Conservation (phyloP, 2,888 invertebrate species). For the Diarsia rubi region DNA sequence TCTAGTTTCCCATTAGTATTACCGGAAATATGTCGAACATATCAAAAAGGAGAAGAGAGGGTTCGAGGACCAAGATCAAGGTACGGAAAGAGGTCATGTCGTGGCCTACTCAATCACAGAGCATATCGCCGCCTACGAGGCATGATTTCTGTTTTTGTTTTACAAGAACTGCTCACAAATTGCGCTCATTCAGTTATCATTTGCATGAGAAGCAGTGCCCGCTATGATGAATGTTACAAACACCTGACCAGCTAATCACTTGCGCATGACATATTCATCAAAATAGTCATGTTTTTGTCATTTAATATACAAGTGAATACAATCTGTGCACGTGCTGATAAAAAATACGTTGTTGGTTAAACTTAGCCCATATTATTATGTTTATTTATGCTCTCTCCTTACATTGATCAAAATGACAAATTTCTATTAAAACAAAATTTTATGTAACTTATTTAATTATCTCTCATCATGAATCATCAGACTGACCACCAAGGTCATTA, state of each 20-base stretch:
- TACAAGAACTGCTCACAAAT: not conserved
- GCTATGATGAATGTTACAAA: not conserved
- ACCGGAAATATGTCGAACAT: constrained; percentile 86
- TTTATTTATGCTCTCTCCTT: constrained; percentile 10
- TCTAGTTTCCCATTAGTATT: constrained; percentile 24
- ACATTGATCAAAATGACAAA: not conserved
- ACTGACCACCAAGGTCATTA: constrained; percentile 27
- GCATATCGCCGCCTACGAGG: constrained; percentile 19
- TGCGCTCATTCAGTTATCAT: not conserved
- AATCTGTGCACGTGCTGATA: not conserved
- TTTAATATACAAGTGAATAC: not conserved
- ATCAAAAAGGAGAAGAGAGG: constrained; percentile 89
- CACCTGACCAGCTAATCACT: constrained; percentile 13
- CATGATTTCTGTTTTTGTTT: constrained; percentile 18
- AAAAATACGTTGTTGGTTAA: constrained; percentile 15
- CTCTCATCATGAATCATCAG: constrained; percentile 17
- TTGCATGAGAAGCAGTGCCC: not conserved
- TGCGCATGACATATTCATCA: constrained; percentile 37
- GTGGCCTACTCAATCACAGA: constrained; percentile 65
- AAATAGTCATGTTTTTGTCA: constrained; percentile 41
- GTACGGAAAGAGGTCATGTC: constrained; percentile 82
- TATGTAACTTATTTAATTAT: not conserved
- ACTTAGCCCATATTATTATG: not conserved
- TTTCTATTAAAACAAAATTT: not conserved
- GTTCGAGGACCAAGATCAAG: constrained; percentile 89